Evolutionary conservation across 2,113 vertebrate genomes (phyloP).

Genomic region (Cinclus mexicanus): DNA sequence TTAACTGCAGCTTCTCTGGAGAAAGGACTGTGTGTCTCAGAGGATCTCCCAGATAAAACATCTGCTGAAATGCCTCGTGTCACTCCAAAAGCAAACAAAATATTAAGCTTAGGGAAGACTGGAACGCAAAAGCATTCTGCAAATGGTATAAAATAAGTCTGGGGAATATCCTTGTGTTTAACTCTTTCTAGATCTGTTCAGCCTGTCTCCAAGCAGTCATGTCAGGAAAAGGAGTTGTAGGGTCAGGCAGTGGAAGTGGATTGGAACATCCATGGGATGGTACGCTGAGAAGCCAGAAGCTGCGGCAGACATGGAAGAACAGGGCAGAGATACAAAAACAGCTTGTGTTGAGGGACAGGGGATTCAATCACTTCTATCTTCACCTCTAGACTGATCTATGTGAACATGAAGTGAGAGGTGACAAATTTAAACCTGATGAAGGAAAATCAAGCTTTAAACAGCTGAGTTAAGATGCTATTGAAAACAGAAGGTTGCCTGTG

Average conservation of each 20-base stretch:
- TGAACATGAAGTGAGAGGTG: neutral
- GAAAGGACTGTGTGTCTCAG: slow-evolving; percentile 21
- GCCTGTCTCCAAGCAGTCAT: neutral
- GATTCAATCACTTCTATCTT: neutral
- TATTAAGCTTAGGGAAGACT: slow-evolving; percentile 33
- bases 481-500: neutral
- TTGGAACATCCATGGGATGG: neutral
- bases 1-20: slow-evolving; percentile 42
- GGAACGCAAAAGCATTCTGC: neutral
- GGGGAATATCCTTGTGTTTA: neutral
- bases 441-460: neutral
- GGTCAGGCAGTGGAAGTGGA: neutral
- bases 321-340: neutral
- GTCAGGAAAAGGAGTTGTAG: neutral
- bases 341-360: neutral
- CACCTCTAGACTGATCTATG: neutral
- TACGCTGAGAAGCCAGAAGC: neutral
- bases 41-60: slow-evolving; percentile 59
- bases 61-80: slow-evolving; percentile 36
- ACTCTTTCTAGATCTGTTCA: neutral
- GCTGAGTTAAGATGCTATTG: neutral
- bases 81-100: slow-evolving; percentile 63
- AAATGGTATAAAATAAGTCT: slow-evolving; percentile 38
- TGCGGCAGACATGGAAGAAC: neutral
- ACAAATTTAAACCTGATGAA: neutral